Evolutionary conservation across 1,140 invertebrate species (phyloP).

Genomic region (Drosophila bipectinata): DNA sequence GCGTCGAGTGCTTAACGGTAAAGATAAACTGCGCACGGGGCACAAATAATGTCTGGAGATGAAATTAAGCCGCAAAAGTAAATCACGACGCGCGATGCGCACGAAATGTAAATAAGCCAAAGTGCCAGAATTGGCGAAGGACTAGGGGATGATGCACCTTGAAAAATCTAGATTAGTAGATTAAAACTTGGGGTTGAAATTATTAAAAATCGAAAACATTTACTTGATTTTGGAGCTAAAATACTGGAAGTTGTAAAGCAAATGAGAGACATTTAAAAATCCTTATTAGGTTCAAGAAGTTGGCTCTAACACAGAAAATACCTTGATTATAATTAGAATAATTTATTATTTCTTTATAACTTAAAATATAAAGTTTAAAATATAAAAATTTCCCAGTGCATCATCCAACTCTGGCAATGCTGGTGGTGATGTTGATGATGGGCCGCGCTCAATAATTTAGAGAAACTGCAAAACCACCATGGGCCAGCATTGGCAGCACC

Average conservation of each 20-base stretch:
- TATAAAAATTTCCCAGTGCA: background rate
- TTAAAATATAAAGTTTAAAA: background rate
- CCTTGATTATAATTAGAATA: no score
- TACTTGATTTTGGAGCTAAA: background rate
- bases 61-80: constrained; percentile 83
- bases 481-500: constrained; percentile 9
- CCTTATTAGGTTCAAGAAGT: no score
- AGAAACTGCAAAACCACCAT: constrained; percentile 63
- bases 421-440: constrained; percentile 48
- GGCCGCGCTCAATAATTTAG: constrained; percentile 75
- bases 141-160: background rate
- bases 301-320: no score
- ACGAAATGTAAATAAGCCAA: constrained; percentile 78
- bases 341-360: background rate
- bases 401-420: constrained; percentile 17
- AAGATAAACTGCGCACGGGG: constrained; percentile 76
- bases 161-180: background rate
- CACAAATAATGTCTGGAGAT: constrained; percentile 80
- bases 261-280: background rate
- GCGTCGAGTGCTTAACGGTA: constrained; percentile 70
- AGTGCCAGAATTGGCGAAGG: background rate
- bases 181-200: no score
- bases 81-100: constrained; percentile 76
- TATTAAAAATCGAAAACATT: background rate
- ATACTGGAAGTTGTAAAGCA: background rate